Conservation (phyloP, 2,888 invertebrate genomes). For the Melanostoma mellinum region DNA sequence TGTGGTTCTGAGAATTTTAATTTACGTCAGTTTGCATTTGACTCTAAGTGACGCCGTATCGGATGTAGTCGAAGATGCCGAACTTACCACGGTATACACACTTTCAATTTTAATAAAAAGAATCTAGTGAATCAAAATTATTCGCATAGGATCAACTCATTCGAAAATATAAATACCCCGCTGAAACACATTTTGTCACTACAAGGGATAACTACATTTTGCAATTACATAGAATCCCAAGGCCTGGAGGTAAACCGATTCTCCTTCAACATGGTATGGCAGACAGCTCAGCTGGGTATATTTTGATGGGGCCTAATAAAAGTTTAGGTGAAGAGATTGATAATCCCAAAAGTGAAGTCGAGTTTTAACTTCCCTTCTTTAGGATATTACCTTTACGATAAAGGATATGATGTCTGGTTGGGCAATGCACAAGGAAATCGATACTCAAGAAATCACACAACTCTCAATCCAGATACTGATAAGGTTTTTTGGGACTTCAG, state of each 20-base stretch:
- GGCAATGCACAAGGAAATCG: slow-evolving; percentile 87
- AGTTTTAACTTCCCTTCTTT: not conserved
- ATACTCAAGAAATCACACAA: slow-evolving; percentile 83
- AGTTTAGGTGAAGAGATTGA: slow-evolving; percentile 83
- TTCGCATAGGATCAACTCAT: slow-evolving; percentile 76
- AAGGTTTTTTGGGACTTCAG: slow-evolving; percentile 85
- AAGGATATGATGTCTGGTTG: slow-evolving; percentile 85
- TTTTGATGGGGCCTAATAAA: slow-evolving; percentile 87
- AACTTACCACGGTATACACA: slow-evolving; percentile 74
- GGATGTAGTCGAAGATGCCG: slow-evolving; percentile 75
- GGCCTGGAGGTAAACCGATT: slow-evolving; percentile 82
- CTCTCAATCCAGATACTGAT: slow-evolving; percentile 82
- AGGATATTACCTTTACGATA: slow-evolving; percentile 82
- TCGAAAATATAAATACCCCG: slow-evolving; percentile 84
- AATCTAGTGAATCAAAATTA: not conserved
- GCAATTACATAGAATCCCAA: slow-evolving; percentile 87
- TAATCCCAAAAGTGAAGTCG: too few species aligned
- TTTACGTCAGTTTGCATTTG: too few species aligned
- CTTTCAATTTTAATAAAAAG: not conserved
- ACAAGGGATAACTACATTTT: slow-evolving; percentile 91
- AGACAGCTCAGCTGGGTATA: slow-evolving; percentile 87
- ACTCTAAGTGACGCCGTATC: slow-evolving; percentile 4
- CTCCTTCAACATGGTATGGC: slow-evolving; percentile 88
- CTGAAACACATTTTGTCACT: slow-evolving; percentile 84
- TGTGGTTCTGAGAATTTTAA: too few species aligned